These are phyloP conservation scores for Cnemophilus loriae DNA, from an alignment of 2,113 vertebrate species.

Conservation along the genomic window DNA sequence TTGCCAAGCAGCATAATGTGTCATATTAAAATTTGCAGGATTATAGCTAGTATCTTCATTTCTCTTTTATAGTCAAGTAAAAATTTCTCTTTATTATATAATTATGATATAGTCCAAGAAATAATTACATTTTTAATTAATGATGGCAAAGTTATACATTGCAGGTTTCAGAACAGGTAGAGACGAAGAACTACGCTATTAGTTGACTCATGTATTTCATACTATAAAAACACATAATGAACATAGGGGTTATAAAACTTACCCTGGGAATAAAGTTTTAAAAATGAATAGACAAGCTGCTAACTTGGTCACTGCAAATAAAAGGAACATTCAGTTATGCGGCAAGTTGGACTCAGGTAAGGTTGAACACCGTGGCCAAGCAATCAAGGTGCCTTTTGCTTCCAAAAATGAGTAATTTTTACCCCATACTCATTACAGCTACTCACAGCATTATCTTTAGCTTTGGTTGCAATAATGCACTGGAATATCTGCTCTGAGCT, in stretches of 20 bases:
- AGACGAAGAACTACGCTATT: not conserved
- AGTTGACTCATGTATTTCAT: not conserved
- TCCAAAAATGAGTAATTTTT: not conserved
- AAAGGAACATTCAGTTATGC: not conserved
- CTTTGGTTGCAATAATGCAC: not conserved
- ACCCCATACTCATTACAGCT: not conserved
- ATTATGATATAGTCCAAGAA: not conserved
- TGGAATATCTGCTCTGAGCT: not conserved
- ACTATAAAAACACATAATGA: not conserved
- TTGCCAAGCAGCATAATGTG: not conserved
- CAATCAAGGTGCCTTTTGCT: not conserved
- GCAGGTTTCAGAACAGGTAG: not conserved
- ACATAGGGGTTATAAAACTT: not conserved
- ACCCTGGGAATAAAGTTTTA: not conserved
- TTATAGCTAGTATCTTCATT: not conserved
- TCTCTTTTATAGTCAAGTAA: not conserved
- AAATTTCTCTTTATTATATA: slow-evolving; percentile 1
- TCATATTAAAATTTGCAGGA: not conserved
- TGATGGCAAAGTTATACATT: not conserved
- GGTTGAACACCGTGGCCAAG: not conserved
- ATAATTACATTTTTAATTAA: slow-evolving; percentile 43
- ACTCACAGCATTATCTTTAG: not conserved
- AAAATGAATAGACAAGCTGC: not conserved
- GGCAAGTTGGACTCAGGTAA: not conserved
- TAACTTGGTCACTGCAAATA: not conserved